A percentile compares a stretch with the other conserved stretches of the same genome.
These are phyloP conservation scores for Sminthurinus signatus DNA, from an alignment of 1,140 invertebrate genomes.

Conservation along the genomic window DNA sequence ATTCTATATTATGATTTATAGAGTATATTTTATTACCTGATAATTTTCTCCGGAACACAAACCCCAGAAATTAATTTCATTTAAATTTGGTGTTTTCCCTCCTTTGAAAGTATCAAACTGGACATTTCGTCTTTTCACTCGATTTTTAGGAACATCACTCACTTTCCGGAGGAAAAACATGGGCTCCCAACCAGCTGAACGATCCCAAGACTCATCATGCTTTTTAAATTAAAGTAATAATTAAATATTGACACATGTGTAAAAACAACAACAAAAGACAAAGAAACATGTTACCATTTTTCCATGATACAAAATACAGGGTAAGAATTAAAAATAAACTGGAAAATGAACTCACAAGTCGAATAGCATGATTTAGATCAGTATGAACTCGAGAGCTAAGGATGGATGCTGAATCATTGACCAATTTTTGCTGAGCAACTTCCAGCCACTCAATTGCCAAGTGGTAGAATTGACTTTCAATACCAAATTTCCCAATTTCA, in stretches of 20 bases:
- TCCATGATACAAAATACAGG: too few relatives aligned
- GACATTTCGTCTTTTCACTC: conserved; percentile 4
- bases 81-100: conserved; percentile 6
- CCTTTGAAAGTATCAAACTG: conserved; percentile 10
- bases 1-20: too few relatives aligned
- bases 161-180: background rate
- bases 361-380: background rate
- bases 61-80: conserved; percentile 43
- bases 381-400: background rate
- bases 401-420: background rate
- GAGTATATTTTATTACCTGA: conserved; percentile 2
- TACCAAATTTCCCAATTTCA: background rate
- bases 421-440: background rate
- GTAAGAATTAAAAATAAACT: background rate
- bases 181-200: background rate
- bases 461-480: background rate
- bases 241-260: too few relatives aligned
- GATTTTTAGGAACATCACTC: background rate
- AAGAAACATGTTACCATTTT: background rate
- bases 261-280: background rate
- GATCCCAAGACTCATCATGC: conserved; percentile 7
- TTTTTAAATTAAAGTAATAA: background rate
- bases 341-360: background rate
- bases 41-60: conserved; percentile 16
- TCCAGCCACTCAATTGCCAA: conserved; percentile 12